Evolutionary conservation across 2,797 vertebrate species (phyloP), one percentile per base, ranked within the genome.

Genomic region (Bovichtus variegatus): DNA sequence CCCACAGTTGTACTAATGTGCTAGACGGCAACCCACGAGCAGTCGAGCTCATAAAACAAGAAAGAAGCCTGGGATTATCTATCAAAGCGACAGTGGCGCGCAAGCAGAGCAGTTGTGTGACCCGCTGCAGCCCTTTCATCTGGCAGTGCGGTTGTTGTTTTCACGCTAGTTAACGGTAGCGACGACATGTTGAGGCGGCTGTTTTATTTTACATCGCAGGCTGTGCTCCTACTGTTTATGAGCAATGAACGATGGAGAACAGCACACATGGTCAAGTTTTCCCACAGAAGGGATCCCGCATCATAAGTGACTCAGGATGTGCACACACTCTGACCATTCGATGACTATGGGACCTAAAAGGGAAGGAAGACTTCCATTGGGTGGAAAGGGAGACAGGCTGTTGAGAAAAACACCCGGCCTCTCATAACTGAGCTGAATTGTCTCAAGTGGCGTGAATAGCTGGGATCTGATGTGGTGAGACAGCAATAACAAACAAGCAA

Each of bases 201-300:
- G 63, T 91, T 94, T 92, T 94, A 91, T 95, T 94, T 93, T 82
- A 91, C 85, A 84, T 91, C 15, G 70, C 58, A 58, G 81, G 74
- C 86, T 58, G 34, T 5, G 74, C 80, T 80, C 84, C 88, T 87
- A 85, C 89, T 92, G 88, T 91, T 94, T 94, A 94, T 87, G 89
- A 93, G 89, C 91, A 83, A 83, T 79, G 81, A 82, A 72, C 40
- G 61, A 69, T n/a, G 13, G 71, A 76, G 83, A 77, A 31, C 74
- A 31, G 66, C 83, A 59, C 87, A 90, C 74, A 85, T 63, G 91
- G 89, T 85, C 87, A 66, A 78, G 80, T 74, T 83, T 92, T 90
- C 89, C 91, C 93, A 91, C 92, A 91, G 71, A 79, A 57, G 81
- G 80, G 83, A 88, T 74, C 85, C 82, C 65, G 74, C 90, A 85